These are phyloP conservation scores for Gerris lacustris DNA, from an alignment of 2,888 invertebrate genomes.

Conservation along the genomic window DNA sequence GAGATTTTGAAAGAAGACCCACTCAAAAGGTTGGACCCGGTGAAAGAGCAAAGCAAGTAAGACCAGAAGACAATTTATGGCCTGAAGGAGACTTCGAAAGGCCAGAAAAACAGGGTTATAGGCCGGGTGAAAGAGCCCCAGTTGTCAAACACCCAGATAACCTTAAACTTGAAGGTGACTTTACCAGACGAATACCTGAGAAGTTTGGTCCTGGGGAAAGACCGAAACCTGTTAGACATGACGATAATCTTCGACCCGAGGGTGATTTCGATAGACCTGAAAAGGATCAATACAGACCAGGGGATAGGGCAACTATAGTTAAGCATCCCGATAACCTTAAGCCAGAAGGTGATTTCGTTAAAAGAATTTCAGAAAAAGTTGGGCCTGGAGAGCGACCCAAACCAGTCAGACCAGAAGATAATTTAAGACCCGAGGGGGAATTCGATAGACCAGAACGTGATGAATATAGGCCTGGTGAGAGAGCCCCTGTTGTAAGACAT, in stretches of 20 bases:
- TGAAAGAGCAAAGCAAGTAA: conserved; percentile 39
- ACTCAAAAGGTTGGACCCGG: conserved; percentile 38
- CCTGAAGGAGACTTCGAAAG: conserved; percentile 41
- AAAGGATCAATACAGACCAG: conserved; percentile 32
- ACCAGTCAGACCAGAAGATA: conserved; percentile 31
- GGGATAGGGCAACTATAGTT: conserved; percentile 33
- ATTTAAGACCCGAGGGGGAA: conserved; percentile 34
- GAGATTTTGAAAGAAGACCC: conserved; percentile 38
- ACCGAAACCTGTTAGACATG: conserved; percentile 35
- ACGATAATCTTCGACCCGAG: conserved; percentile 34
- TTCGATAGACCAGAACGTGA: conserved; percentile 34
- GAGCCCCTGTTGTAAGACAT: conserved; percentile 30
- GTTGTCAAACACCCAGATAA: conserved; percentile 46
- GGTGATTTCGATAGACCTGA: conserved; percentile 37
- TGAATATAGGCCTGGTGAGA: conserved; percentile 27
- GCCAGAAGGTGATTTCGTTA: conserved; percentile 37
- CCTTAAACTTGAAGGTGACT: conserved; percentile 39
- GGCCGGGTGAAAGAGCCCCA: conserved; percentile 40
- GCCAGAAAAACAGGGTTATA: conserved; percentile 34
- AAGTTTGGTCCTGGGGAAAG: conserved; percentile 37
- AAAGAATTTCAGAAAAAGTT: conserved; percentile 30
- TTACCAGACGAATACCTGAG: conserved; percentile 32
- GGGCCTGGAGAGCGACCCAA: conserved; percentile 32
- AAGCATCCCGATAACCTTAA: conserved; percentile 41
- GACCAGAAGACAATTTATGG: conserved; percentile 36